Percentiles rank a stretch among this genome's conserved stretches.
phyloP scores from a whole-genome alignment of 2,888 invertebrate species.

The Phlogophora meticulosa region DNA sequence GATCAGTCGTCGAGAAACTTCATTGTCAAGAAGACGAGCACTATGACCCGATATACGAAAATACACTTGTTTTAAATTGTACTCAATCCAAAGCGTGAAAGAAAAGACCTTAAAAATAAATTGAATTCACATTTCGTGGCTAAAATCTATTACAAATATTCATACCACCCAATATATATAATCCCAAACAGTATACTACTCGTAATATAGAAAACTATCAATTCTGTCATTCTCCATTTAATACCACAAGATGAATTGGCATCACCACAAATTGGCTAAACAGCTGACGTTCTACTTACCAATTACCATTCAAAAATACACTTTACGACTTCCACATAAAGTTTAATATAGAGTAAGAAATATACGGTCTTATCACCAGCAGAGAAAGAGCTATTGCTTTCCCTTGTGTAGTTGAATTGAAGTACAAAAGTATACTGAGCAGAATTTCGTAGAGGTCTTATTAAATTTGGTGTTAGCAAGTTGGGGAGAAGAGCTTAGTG shows the following conservation, averaged over 20 bases:
- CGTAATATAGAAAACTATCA: conserved; percentile 75
- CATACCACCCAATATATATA: conserved; percentile 63
- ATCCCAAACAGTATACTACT: conserved; percentile 68
- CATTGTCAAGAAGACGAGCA: too few species aligned
- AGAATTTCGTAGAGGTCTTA: conserved; percentile 45
- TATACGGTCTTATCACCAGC: conserved; percentile 30
- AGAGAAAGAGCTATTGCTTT: conserved; percentile 42
- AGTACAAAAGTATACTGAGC: background rate
- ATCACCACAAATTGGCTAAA: conserved; percentile 82
- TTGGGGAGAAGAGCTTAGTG: conserved; percentile 70
- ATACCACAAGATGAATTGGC: conserved; percentile 84
- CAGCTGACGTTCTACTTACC: conserved; percentile 73
- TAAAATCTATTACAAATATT: conserved; percentile 51
- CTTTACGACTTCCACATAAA: conserved; percentile 40
- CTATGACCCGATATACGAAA: too few species aligned
- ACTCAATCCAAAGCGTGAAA: background rate
- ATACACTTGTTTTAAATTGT: too few species aligned
- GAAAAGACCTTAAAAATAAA: background rate
- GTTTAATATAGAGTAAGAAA: conserved; percentile 17
- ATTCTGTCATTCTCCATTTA: conserved; percentile 78
- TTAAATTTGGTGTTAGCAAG: conserved; percentile 54
- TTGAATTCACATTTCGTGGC: background rate
- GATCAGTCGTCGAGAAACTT: too few species aligned
- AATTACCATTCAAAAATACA: conserved; percentile 51
- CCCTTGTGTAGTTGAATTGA: background rate